phyloP scores from a whole-genome alignment of 2,113 vertebrate species.

The Gobius niger region DNA sequence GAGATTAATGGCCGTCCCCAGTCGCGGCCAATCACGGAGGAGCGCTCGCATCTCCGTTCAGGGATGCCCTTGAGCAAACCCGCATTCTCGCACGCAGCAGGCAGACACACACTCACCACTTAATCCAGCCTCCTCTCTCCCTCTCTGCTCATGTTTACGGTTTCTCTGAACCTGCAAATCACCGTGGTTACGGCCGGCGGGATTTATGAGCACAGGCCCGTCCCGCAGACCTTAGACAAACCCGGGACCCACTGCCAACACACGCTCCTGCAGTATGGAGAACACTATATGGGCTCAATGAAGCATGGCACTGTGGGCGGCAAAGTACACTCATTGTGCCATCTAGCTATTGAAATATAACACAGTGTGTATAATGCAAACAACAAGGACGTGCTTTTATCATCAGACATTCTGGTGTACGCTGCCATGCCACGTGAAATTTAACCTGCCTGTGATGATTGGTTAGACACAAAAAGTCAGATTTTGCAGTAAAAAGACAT shows the following conservation, averaged over 20 bases:
- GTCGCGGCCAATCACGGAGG: conserved; percentile 50
- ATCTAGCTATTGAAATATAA: too few relatives aligned
- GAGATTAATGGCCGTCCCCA: conserved; percentile 61
- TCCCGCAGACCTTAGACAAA: conserved; percentile 58
- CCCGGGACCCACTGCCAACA: conserved; percentile 49
- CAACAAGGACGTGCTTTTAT: too few relatives aligned
- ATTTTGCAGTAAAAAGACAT: too few relatives aligned
- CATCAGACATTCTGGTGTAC: too few relatives aligned
- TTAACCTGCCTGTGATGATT: too few relatives aligned
- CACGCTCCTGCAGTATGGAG: conserved; percentile 15
- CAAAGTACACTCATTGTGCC: too few relatives aligned
- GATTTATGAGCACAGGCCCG: conserved; percentile 64
- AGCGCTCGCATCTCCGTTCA: conserved; percentile 38
- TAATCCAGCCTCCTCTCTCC: conserved; percentile 61
- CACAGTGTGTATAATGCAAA: too few relatives aligned
- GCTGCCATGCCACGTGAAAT: too few relatives aligned
- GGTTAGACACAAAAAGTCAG: too few relatives aligned
- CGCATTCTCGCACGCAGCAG: conserved; percentile 19
- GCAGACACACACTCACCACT: conserved; percentile 54
- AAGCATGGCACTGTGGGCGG: neutral
- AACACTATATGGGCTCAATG: conserved; percentile 22
- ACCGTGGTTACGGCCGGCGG: conserved; percentile 57
- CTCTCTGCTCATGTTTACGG: conserved; percentile 69
- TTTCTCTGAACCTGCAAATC: conserved; percentile 75
- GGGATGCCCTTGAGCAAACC: conserved; percentile 65